Base-by-base conservation (phyloP, 2,888 invertebrate genomes). In the Thereva unica region DNA sequence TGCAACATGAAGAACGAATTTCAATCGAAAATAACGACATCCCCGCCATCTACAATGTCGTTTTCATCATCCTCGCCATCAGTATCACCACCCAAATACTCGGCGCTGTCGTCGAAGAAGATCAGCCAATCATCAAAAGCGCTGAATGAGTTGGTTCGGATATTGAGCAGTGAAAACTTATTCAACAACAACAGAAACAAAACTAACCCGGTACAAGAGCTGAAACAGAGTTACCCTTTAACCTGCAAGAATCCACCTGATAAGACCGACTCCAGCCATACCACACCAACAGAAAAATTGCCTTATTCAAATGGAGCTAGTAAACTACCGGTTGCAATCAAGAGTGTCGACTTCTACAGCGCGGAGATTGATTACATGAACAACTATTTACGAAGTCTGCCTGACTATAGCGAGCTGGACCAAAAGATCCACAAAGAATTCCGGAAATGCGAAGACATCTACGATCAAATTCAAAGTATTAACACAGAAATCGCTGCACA, bases 331-430 rank as follows among this genome's bases (percentile, higher is more conserved):
- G 50, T 9, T 61, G 23, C 61, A 34, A 40, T 12, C 5, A 12
- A 52, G n/a, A 35, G 52, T 64, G 72, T 68, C 66, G 74, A 81
- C 68, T 77, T 80, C 68, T 81, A 81, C 67, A 78, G 78, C 71
- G 79, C 78, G 4, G 82, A 81, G 68, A 81, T 81, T 47, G 81
- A 82, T 72, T 81, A 80, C 76, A 81, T 81, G 81, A 80, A 80
- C 70, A 79, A 80, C 71, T 81, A 81, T 74, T 74, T 81, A n/a
- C 79, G 78, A 72, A 81, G 80, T 72, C 67, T 81, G 66, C 81
- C 81, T 56, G 82, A 81, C 69, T 81, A 81, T 66, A 79, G 76
- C 54, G 81, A 81, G 66, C 67, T 81, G 56, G 80, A 81, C 70
- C 76, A 79, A 37, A 80, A 80, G 70, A 72, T 81, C 67, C 78